A percentile compares a stretch with the other conserved stretches of the same genome.
These are phyloP conservation scores for Lipotes vexillifer DNA, from an alignment of 2,113 vertebrate species.

Conservation along the genomic window DNA sequence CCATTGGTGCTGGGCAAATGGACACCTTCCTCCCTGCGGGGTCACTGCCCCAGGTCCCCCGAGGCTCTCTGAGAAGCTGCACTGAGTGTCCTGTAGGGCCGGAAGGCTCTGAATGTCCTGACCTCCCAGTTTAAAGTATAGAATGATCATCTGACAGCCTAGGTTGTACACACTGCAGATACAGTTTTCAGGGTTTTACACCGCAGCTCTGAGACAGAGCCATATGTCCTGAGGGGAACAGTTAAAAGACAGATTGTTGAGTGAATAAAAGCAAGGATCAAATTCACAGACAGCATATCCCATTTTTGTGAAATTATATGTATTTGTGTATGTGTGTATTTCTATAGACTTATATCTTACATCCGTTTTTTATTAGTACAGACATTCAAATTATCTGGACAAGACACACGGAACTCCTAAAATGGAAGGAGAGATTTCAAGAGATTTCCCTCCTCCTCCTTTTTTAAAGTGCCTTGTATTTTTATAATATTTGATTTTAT, in stretches of 20 bases:
- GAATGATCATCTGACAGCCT: not conserved
- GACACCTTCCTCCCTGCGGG: not conserved
- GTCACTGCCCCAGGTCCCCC: not conserved
- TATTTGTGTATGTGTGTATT: not conserved
- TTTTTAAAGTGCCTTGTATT: not conserved
- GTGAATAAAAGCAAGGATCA: not conserved
- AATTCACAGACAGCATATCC: not conserved
- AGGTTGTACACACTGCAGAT: not conserved
- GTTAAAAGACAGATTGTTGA: not conserved
- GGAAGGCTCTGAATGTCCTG: not conserved
- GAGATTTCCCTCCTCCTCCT: not conserved
- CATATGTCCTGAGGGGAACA: not conserved
- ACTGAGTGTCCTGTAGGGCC: not conserved
- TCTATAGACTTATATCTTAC: not conserved
- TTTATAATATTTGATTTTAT: not conserved
- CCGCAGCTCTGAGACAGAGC: not conserved
- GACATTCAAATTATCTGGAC: not conserved
- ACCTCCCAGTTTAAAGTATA: not conserved
- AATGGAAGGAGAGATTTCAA: not conserved
- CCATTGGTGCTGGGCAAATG: fast-evolving
- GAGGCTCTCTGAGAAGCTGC: not conserved
- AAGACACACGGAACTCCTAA: not conserved
- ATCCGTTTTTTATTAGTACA: not conserved
- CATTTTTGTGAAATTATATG: not conserved
- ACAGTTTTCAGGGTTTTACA: not conserved